Percentiles rank a stretch among this genome's conserved stretches.
These are phyloP conservation scores for Leptoteleia sp. DNA, from an alignment of 1,140 invertebrate genomes.

Conservation along the genomic window DNA sequence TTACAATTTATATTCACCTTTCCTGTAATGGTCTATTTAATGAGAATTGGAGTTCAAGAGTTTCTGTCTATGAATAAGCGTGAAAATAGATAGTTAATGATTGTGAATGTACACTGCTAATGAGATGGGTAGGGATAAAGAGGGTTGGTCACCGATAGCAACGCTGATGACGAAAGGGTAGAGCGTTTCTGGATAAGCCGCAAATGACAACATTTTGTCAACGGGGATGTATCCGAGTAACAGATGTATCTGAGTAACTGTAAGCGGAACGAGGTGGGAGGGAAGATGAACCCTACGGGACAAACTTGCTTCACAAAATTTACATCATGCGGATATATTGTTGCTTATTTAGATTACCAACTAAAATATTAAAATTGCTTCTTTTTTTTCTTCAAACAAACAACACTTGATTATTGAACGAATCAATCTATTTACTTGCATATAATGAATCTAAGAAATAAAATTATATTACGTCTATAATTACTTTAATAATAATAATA, in stretches of 20 bases:
- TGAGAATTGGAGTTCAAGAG: not conserved
- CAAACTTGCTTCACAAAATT: slow-evolving; percentile 9
- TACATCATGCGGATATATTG: slow-evolving; percentile 48
- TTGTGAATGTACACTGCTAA: slow-evolving; percentile 38
- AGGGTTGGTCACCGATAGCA: slow-evolving; percentile 23
- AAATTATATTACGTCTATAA: too few relatives aligned
- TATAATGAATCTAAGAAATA: too few relatives aligned
- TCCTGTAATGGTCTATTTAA: slow-evolving; percentile 25
- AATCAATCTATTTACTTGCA: too few relatives aligned
- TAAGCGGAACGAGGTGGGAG: slow-evolving; percentile 1
- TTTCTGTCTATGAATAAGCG: slow-evolving; percentile 13
- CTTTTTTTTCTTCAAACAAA: not conserved
- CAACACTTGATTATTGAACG: too few relatives aligned
- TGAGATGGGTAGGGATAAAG: slow-evolving; percentile 12
- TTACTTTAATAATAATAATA: too few relatives aligned
- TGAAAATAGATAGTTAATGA: slow-evolving; percentile 32
- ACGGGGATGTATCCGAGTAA: slow-evolving; percentile 23
- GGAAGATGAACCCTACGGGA: slow-evolving; percentile 12
- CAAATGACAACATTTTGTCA: slow-evolving; percentile 64
- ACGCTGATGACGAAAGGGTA: slow-evolving; percentile 13
- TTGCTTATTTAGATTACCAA: slow-evolving; percentile 45
- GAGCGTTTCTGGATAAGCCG: slow-evolving; percentile 44
- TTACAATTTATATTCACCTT: slow-evolving; percentile 33
- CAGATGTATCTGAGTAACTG: slow-evolving; percentile 11
- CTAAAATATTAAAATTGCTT: too few relatives aligned